phyloP scores from a whole-genome alignment of 2,113 vertebrate species.

The Ammodytes dubius region DNA sequence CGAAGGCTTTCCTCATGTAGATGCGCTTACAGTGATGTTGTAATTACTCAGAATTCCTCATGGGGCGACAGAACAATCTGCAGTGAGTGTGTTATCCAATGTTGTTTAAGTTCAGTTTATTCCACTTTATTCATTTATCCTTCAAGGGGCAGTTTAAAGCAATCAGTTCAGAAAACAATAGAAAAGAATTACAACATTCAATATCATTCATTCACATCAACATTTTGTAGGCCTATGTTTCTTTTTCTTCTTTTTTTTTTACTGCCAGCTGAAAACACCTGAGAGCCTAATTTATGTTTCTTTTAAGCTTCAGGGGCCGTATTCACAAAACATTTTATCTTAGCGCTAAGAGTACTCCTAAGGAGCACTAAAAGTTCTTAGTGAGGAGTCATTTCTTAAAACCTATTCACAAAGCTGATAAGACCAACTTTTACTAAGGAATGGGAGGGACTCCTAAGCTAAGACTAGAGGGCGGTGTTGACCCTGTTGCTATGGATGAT shows the following conservation, averaged over 20 bases:
- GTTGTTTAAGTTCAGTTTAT: neutral
- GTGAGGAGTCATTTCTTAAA: too few species aligned
- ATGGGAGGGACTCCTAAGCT: too few species aligned
- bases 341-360: too few species aligned
- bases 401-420: too few species aligned
- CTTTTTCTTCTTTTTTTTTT: neutral
- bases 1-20: too few species aligned
- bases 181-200: neutral
- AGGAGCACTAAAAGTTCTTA: too few species aligned
- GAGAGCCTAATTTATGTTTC: neutral
- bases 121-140: constrained; percentile 6
- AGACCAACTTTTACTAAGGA: too few species aligned
- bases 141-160: neutral
- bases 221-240: neutral
- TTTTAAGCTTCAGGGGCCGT: neutral
- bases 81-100: neutral
- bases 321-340: too few species aligned
- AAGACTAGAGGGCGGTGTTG: too few species aligned
- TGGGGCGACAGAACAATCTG: neutral
- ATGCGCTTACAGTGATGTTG: too few species aligned
- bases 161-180: neutral
- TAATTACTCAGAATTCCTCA: too few species aligned
- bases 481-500: too few species aligned
- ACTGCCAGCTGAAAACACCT: neutral
- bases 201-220: neutral